Evolutionary conservation across 2,888 invertebrate species (phyloP).

Genomic region (Cheilosia vulpina): DNA sequence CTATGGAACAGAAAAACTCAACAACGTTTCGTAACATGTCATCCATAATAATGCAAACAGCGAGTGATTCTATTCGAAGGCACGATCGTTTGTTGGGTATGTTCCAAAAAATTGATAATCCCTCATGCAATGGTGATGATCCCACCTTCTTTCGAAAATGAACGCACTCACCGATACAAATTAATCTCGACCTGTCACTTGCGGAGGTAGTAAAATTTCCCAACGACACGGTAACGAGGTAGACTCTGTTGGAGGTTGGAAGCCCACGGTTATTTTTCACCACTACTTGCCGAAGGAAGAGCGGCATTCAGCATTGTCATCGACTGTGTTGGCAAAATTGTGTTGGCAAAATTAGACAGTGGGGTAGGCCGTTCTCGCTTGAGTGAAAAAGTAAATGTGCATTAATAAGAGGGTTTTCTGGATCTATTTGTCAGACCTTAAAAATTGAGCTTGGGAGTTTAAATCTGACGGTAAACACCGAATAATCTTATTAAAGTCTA

Average conservation of each 20-base stretch:
- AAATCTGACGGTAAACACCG: no score
- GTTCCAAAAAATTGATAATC: constrained; percentile 31
- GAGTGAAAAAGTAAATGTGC: not conserved
- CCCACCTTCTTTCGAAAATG: constrained; percentile 14
- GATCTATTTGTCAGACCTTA: no score
- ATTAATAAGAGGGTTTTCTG: not conserved
- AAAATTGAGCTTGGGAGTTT: no score
- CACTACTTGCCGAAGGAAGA: not conserved
- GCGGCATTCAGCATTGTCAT: constrained; percentile 35
- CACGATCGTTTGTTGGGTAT: not conserved
- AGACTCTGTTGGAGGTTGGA: not conserved
- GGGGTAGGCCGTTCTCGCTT: not conserved
- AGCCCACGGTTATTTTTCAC: constrained; percentile 41
- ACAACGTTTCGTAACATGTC: constrained; percentile 11
- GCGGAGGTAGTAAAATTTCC: constrained; percentile 29
- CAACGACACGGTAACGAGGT: constrained; percentile 19
- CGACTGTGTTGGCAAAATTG: constrained; percentile 19
- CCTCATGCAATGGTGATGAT: not conserved
- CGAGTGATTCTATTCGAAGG: not conserved
- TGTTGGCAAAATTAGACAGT: constrained; percentile 16
- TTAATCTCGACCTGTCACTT: constrained; percentile 59
- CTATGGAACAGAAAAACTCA: not conserved
- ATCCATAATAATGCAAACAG: constrained; percentile 13
- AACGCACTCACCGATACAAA: constrained; percentile 57
- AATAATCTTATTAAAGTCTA: no score